A percentile compares a stretch with the other conserved stretches of the same genome.
These are phyloP conservation scores for Anniella stebbinsi DNA, from an alignment of 2,797 vertebrate species.

Conservation along the genomic window DNA sequence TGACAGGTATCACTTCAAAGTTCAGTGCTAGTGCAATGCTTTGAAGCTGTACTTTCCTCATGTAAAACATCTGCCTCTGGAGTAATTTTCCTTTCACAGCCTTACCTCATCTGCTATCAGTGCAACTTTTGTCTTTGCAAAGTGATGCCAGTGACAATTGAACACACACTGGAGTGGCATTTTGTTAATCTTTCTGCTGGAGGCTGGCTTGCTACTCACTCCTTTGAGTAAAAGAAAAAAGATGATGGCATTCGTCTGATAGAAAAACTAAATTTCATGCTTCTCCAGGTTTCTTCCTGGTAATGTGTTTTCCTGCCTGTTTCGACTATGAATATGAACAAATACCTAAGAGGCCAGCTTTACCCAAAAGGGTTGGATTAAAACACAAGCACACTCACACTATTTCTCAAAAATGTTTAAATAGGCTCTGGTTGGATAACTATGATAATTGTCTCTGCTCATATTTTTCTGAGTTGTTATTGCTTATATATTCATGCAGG, in stretches of 20 bases:
- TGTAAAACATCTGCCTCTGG: neutral
- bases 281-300: conserved; percentile 18
- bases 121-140: neutral
- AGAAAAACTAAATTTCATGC: conserved; percentile 6
- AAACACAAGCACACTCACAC: neutral
- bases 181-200: conserved; percentile 21
- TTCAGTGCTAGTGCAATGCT: conserved; percentile 8
- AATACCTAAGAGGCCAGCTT: neutral
- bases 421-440: conserved; percentile 10
- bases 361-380: neutral
- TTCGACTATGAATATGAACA: conserved; percentile 16
- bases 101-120: neutral
- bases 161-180: conserved; percentile 2
- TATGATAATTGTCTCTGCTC: neutral
- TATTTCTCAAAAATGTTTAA: neutral
- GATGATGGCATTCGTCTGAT: conserved; percentile 3
- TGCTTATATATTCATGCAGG: neutral
- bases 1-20: conserved; percentile 17
- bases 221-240: neutral
- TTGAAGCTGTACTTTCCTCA: conserved; percentile 12
- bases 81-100: conserved; percentile 4
- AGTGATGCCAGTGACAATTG: conserved; percentile 9
- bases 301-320: neutral
- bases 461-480: neutral
- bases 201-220: conserved; percentile 28